Base-by-base conservation (phyloP, 2,888 invertebrate genomes). In the Stictocephala bisonia region DNA sequence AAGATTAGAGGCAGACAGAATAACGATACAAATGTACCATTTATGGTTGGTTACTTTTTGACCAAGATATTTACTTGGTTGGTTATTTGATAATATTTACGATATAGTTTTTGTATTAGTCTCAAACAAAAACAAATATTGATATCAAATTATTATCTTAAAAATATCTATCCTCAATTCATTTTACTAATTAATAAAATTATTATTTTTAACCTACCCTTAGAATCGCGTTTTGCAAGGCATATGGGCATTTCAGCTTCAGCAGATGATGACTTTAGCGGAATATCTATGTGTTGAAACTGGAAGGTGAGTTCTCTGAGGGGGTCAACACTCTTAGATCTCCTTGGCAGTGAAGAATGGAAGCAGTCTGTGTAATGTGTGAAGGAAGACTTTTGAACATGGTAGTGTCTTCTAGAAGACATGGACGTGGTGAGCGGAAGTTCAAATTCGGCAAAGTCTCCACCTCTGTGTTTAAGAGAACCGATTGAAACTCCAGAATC, bases 401-500 rank as follows among this genome's bases (percentile, higher is more conserved):
- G 87, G 84, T 0, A 87, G 86, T 78, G 86, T 86, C 3, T 88
- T 86, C 40, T 89, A 24, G 87, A 84, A 0, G 87, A 86, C 78
- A 86, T 86, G 2, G 88, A 86, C 24, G 89, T 88, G 0, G 89
- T 89, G 35, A 89, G 81, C 0, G 91, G 90, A 81, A 89, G 85
- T 83, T 92, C 92, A 79, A 91, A 91, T 75, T 90, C 90, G 66
- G 87, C 88, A 74, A 89, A 89, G 74, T 90, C 90, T 7, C 85
- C 86, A 3, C 86, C 87, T 44, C 89, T 85, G 75, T 90, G 89
- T 79, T 89, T 89, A 53, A 90, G 81, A 0, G 90, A 90, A 70
- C 90, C 90, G 26, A 90, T 90, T 0, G 90, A 91, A 0, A 93
- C 93, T 1, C 93, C 94, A 0, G 93, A 93, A 82, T 94, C 94